A percentile compares a stretch with the other conserved stretches of the same genome.
These are phyloP conservation scores for Melanerpes formicivorus DNA, from an alignment of 2,113 vertebrate species.

Conservation along the genomic window DNA sequence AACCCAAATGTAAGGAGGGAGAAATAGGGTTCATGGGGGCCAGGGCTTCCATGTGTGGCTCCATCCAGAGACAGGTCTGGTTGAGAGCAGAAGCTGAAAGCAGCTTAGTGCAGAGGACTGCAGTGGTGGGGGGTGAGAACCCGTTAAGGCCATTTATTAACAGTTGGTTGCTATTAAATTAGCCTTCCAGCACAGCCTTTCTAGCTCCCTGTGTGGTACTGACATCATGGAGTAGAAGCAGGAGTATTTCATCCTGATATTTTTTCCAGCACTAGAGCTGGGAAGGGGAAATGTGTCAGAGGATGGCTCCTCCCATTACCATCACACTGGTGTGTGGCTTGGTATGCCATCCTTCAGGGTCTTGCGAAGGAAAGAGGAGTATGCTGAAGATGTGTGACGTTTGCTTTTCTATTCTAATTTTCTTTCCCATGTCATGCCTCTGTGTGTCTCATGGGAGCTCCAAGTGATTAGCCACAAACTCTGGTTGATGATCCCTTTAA, in stretches of 20 bases:
- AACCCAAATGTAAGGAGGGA: background rate
- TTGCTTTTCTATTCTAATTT: slow-evolving; percentile 3
- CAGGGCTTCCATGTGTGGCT: background rate
- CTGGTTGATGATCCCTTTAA: slow-evolving; percentile 30
- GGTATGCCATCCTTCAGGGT: background rate
- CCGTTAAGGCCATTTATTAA: background rate
- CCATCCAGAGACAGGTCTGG: background rate
- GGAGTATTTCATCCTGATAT: background rate
- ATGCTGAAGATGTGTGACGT: background rate
- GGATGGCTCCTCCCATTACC: background rate
- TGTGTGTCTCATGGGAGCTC: background rate
- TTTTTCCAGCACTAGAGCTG: background rate
- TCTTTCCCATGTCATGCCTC: background rate
- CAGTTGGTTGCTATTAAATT: background rate
- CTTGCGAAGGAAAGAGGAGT: background rate
- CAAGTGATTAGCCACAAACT: background rate
- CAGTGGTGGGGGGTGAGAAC: background rate
- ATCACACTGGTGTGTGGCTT: background rate
- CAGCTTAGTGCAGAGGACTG: background rate
- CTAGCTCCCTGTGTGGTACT: background rate
- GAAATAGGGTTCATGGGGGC: rapidly evolving
- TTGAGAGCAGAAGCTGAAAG: rapidly evolving
- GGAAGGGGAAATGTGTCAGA: background rate
- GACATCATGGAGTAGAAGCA: background rate
- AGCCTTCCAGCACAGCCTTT: background rate